Conservation (phyloP, 2,797 vertebrate species). For the Lacerta agilis region DNA sequence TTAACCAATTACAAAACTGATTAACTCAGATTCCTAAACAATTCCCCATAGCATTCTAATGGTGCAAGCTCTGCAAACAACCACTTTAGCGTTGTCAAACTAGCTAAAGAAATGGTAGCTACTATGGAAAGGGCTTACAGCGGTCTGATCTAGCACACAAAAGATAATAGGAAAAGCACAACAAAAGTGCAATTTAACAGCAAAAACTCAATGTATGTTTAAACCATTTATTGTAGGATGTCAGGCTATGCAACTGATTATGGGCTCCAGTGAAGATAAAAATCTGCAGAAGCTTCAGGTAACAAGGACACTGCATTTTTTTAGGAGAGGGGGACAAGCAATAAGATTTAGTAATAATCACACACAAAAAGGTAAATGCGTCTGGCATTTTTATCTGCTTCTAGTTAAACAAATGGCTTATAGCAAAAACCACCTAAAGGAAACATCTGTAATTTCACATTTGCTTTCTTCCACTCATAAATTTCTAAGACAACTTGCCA, state of each 20-base stretch:
- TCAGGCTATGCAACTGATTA: slow-evolving; percentile 74
- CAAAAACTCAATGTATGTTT: slow-evolving; percentile 65
- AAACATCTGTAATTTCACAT: slow-evolving; percentile 57
- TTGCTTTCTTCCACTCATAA: slow-evolving; percentile 66
- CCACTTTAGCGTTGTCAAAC: rapidly evolving
- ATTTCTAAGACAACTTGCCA: slow-evolving; percentile 60
- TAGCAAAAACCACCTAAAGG: slow-evolving; percentile 48
- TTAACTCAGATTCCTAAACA: rapidly evolving
- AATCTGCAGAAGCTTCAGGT: slow-evolving; percentile 58
- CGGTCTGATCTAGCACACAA: slow-evolving; percentile 35
- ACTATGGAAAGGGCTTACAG: rapidly evolving
- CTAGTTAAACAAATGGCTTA: slow-evolving; percentile 57
- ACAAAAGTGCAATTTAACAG: slow-evolving; percentile 53
- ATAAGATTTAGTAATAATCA: slow-evolving; percentile 56
- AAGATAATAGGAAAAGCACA: slow-evolving; percentile 53
- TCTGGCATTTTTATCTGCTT: slow-evolving; percentile 35
- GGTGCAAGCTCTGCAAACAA: not conserved
- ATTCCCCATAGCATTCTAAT: not conserved
- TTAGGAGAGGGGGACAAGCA: slow-evolving; percentile 47
- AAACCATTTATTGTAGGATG: slow-evolving; percentile 79
- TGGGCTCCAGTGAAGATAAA: slow-evolving; percentile 72
- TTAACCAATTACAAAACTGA: slow-evolving; percentile 30
- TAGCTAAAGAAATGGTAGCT: not conserved
- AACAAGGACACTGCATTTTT: slow-evolving; percentile 53
- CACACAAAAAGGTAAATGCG: slow-evolving; percentile 28